Conservation (phyloP, 64 coral and sea anemone genomes). For the Porites lutea region DNA sequence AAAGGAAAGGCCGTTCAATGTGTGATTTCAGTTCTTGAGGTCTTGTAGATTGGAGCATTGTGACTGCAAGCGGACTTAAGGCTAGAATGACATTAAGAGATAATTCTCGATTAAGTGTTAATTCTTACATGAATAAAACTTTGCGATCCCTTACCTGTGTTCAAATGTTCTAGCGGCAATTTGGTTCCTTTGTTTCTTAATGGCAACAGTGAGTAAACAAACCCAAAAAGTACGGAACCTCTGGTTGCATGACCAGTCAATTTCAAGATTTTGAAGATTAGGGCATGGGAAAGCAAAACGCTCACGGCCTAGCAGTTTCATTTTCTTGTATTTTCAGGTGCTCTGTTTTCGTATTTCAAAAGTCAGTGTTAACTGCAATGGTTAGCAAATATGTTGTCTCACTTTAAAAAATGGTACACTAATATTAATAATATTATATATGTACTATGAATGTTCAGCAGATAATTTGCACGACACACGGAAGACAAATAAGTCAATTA, state of each 20-base stretch:
- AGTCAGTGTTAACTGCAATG: too few species aligned
- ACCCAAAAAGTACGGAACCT: neutral
- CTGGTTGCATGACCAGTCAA: neutral
- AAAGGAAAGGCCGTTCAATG: too few species aligned
- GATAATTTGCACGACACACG: too few species aligned
- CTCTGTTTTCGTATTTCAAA: too few species aligned
- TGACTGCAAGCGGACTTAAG: slow-evolving; percentile 25
- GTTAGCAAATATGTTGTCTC: too few species aligned
- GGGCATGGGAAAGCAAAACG: neutral
- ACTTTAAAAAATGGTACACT: too few species aligned
- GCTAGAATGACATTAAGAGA: slow-evolving; percentile 50
- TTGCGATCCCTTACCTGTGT: slow-evolving; percentile 1
- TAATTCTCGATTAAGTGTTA: slow-evolving; percentile 1
- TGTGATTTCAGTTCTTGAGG: too few species aligned
- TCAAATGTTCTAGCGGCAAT: slow-evolving; percentile 7
- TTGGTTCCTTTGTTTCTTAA: slow-evolving; percentile 9
- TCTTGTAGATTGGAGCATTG: too few species aligned
- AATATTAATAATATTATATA: too few species aligned
- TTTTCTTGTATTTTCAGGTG: too few species aligned
- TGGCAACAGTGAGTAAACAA: neutral
- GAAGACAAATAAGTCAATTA: too few species aligned
- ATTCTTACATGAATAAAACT: slow-evolving; percentile 12
- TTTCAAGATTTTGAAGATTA: neutral
- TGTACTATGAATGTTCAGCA: too few species aligned
- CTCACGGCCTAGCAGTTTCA: neutral